Evolutionary conservation across 2,797 vertebrate species (phyloP), one percentile per base, ranked within the genome.

Genomic region (Eulemur coronatus): DNA sequence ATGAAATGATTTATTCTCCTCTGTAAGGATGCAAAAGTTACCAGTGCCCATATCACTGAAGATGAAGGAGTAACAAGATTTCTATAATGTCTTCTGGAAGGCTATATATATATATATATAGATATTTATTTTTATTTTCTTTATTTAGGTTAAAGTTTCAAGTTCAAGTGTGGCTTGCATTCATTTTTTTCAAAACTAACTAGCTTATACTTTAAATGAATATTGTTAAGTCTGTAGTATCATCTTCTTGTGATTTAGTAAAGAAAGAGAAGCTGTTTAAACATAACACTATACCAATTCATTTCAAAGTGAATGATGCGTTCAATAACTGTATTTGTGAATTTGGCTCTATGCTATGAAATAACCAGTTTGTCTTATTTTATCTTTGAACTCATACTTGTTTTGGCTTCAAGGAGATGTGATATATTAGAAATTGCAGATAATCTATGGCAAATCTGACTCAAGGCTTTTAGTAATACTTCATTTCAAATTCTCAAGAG

Each of bases 311-410:
- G 92, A 93, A 80, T 43, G 69, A 79, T 76, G 57, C 41, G 3
- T 81, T 92, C 72, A 50, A 3, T 86, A 79, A 72, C 30, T 4
- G 1, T 57, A 12, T 79, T 76, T 50, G 73, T 79, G 78, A 38
- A 79, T 70, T 70, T 84, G 46, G 35, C 30, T 91, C 33, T 76
- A 0, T 79, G 41, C 82, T 76, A 10, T 41, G 57, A 91, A 48
- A 75, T 38, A 93, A 50, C 14, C 82, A 38, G 28, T 94, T 85
- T 93, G 78, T 90, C 86, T 69, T 48, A 43, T 13, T 78, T 98
- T 91, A 78, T 90, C 89, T 92, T 85, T 73, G 55, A 96, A 59
- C 35, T 81, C 63, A 69, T 86, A 50, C 14, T 84, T 85, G 91
- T 79, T 94, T 95, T 35, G 89, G 35, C 82, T 94, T 93, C 75